phyloP scores from a whole-genome alignment of 64 coral and sea anemone genomes.

The Acropora yongei region DNA sequence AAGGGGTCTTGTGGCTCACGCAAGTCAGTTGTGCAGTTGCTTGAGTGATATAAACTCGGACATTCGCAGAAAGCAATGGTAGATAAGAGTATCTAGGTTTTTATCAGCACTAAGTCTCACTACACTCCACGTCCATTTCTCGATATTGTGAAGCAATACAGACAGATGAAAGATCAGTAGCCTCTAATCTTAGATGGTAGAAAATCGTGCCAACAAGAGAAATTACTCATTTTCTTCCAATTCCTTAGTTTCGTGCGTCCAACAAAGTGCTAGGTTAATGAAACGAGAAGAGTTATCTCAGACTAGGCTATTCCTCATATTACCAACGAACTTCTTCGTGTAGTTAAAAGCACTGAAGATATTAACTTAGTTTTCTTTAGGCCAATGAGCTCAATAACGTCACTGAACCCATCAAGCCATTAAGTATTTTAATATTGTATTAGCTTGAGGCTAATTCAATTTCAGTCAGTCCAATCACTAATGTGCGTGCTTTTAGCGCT shows the following conservation, averaged over 20 bases:
- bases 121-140: background rate
- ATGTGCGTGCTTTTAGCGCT: background rate
- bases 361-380: background rate
- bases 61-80: background rate
- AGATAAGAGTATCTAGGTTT: no score
- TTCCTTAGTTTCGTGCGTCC: background rate
- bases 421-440: slow-evolving; percentile 33
- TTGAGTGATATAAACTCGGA: background rate
- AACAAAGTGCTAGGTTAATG: background rate
- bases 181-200: background rate
- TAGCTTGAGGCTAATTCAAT: background rate
- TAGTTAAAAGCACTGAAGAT: background rate
- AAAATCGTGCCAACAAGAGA: no score
- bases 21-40: background rate
- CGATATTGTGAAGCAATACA: background rate
- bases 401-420: background rate
- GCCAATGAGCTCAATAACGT: background rate
- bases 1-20: background rate
- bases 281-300: background rate
- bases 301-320: no score
- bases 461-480: background rate
- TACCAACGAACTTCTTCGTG: no score
- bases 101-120: no score
- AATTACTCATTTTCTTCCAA: background rate
- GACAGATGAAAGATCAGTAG: background rate